Conservation (phyloP, 2,797 vertebrate species). For the Myotis planiceps region DNA sequence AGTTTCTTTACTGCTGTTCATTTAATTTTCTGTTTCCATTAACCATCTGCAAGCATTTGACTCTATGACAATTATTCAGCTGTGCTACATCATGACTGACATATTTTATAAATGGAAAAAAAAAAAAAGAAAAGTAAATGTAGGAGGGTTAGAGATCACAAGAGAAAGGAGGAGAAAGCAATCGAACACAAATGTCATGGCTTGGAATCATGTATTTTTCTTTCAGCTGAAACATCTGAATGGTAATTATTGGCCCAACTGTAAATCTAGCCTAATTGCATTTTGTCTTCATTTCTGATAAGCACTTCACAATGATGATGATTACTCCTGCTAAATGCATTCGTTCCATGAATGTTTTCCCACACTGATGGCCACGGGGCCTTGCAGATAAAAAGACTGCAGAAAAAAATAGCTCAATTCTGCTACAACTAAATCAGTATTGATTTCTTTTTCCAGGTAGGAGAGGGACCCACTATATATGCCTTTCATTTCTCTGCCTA, state of each 20-base stretch:
- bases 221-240: slow-evolving; percentile 87
- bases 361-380: slow-evolving; percentile 76
- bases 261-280: slow-evolving; percentile 87
- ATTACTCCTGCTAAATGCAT: slow-evolving; percentile 82
- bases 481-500: slow-evolving; percentile 58
- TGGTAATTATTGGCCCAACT: slow-evolving; percentile 86
- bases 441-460: slow-evolving; percentile 76
- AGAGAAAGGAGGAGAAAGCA: slow-evolving; percentile 74
- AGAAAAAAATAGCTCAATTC: slow-evolving; percentile 77
- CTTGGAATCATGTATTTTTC: slow-evolving; percentile 85
- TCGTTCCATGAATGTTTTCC: slow-evolving; percentile 82
- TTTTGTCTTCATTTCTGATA: slow-evolving; percentile 86
- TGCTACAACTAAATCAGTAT: slow-evolving; percentile 75
- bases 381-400: slow-evolving; percentile 74
- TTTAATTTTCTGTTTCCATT: slow-evolving; percentile 90
- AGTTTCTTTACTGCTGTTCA: slow-evolving; percentile 89
- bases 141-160: slow-evolving; percentile 68
- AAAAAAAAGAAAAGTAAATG: slow-evolving; percentile 77
- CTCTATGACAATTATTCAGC: slow-evolving; percentile 88
- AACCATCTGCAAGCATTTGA: slow-evolving; percentile 90
- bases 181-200: slow-evolving; percentile 83
- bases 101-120: slow-evolving; percentile 85
- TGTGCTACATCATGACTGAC: slow-evolving; percentile 87
- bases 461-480: slow-evolving; percentile 52
- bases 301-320: slow-evolving; percentile 84